A percentile compares a stretch with the other conserved stretches of the same genome.
These are phyloP conservation scores for Gordius sp. DNA, from an alignment of 2,888 invertebrate genomes.

Conservation along the genomic window DNA sequence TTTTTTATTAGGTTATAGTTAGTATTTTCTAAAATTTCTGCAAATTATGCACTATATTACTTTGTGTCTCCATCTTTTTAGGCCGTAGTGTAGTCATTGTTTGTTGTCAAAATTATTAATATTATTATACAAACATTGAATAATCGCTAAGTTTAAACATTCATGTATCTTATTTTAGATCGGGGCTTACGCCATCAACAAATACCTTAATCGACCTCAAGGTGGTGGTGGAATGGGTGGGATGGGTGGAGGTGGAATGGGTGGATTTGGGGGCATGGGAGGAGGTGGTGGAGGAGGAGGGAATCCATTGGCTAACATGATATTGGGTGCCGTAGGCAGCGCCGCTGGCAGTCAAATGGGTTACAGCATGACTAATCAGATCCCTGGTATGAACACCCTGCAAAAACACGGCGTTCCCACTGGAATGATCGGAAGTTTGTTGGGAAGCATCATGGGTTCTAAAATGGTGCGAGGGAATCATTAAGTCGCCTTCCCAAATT, in stretches of 20 bases:
- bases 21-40: too few relatives aligned
- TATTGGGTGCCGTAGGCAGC: slow-evolving; percentile 3
- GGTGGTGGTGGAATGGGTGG: neutral
- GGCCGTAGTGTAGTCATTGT: too few relatives aligned
- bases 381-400: neutral
- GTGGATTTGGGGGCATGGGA: neutral
- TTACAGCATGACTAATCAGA: neutral
- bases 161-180: neutral
- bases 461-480: neutral
- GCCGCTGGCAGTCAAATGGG: slow-evolving; percentile 6
- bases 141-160: too few relatives aligned
- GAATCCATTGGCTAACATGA: neutral
- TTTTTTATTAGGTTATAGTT: too few relatives aligned
- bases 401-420: neutral
- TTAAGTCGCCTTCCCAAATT: too few relatives aligned
- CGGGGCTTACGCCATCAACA: slow-evolving; percentile 7
- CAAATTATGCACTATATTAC: too few relatives aligned
- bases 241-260: slow-evolving; percentile 1
- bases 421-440: slow-evolving; percentile 1
- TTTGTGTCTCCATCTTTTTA: too few relatives aligned
- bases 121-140: too few relatives aligned
- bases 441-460: neutral
- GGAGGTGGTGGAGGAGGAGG: neutral
- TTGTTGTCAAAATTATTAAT: too few relatives aligned
- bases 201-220: neutral